Conservation (phyloP, 1,140 invertebrate genomes). For the Apis dorsata region DNA sequence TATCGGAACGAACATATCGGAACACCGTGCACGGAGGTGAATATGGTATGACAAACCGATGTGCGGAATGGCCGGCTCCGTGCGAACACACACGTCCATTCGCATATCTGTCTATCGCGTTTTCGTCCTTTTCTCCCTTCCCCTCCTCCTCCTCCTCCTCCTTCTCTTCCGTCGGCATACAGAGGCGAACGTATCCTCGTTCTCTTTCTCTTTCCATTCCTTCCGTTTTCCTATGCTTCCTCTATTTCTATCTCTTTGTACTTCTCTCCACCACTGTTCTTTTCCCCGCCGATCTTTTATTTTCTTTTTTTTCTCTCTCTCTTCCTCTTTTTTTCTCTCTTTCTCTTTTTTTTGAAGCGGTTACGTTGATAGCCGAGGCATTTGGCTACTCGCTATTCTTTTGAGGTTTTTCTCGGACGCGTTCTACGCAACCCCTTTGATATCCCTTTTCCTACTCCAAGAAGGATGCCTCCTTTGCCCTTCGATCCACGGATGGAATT, state of each 20-base stretch:
- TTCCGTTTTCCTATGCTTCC: background rate
- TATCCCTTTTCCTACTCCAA: background rate
- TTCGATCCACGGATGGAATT: background rate
- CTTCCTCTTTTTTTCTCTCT: background rate
- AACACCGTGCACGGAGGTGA: conserved; percentile 38
- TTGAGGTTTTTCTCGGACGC: background rate
- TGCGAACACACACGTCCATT: conserved; percentile 24
- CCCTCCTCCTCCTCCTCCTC: background rate
- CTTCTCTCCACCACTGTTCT: background rate
- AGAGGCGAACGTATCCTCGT: background rate
- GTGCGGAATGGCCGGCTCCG: conserved; percentile 26
- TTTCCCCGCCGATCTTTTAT: background rate
- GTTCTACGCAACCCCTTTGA: background rate
- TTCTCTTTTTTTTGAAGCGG: too few relatives aligned
- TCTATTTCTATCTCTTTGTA: background rate
- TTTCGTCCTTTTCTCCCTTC: conserved; percentile 16
- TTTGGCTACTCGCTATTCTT: background rate
- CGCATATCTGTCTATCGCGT: conserved; percentile 18
- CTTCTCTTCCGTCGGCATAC: background rate
- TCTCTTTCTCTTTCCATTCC: background rate
- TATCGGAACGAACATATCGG: conserved; percentile 61
- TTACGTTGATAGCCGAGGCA: background rate
- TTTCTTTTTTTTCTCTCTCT: background rate
- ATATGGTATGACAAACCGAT: conserved; percentile 45
- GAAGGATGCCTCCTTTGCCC: background rate